A percentile compares a stretch with the other conserved stretches of the same genome.
These are phyloP conservation scores for Anhinga anhinga DNA, from an alignment of 2,113 vertebrate genomes.

Conservation along the genomic window DNA sequence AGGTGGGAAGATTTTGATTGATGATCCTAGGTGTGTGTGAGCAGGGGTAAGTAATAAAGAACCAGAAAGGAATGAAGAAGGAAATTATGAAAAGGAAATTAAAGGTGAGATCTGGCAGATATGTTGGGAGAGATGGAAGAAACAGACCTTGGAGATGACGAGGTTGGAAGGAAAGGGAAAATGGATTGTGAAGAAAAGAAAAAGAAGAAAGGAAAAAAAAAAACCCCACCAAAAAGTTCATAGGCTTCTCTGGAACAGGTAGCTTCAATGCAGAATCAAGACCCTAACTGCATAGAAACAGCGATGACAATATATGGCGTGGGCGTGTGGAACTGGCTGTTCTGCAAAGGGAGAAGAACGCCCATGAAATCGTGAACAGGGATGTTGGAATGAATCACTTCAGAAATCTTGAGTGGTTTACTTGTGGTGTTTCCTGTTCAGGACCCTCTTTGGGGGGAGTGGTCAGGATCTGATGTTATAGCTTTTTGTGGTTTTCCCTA, in stretches of 20 bases:
- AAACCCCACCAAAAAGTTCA: not conserved
- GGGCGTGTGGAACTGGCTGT: not conserved
- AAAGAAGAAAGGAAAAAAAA: not conserved
- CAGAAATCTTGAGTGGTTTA: not conserved
- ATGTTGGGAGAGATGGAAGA: not conserved
- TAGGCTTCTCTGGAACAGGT: not conserved
- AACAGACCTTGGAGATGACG: not conserved
- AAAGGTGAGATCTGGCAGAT: slow-evolving; percentile 3
- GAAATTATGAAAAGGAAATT: not conserved
- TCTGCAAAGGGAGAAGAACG: not conserved
- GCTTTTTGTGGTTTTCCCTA: not conserved
- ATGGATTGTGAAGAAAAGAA: not conserved
- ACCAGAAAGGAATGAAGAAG: not conserved
- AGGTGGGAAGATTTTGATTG: not conserved
- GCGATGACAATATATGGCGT: not conserved
- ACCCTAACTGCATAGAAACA: not conserved
- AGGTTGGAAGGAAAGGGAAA: not conserved
- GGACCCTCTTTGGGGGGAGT: not conserved
- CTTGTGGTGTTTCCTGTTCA: not conserved
- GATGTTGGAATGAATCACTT: not conserved
- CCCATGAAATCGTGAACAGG: rapidly evolving
- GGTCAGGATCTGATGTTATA: not conserved
- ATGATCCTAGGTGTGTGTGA: not conserved
- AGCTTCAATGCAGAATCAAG: not conserved
- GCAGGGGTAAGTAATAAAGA: not conserved